A percentile compares a stretch with the other conserved stretches of the same genome.
phyloP scores from a whole-genome alignment of 2,797 vertebrate species.

The Cyclopterus lumpus region DNA sequence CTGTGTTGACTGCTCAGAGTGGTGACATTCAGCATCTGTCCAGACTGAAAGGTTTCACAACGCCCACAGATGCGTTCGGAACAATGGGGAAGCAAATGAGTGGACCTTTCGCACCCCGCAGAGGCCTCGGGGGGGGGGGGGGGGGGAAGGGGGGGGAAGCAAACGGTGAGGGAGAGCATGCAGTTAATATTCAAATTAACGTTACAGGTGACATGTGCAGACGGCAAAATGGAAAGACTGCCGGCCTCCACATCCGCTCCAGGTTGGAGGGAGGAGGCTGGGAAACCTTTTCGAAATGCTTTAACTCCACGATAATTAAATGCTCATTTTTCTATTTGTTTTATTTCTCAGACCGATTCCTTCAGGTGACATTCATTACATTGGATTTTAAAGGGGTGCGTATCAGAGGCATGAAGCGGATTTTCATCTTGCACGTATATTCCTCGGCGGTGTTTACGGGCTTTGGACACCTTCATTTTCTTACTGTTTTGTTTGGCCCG shows the following conservation, averaged over 20 bases:
- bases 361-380: constrained; percentile 64
- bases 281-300: constrained; percentile 54
- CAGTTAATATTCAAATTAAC: constrained; percentile 67
- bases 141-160: constrained; percentile 45
- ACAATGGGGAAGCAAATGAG: constrained; percentile 54
- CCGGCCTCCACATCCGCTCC: constrained; percentile 11
- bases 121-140: constrained; percentile 35
- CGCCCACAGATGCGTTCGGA: constrained; percentile 37
- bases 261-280: constrained; percentile 11
- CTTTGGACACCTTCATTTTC: constrained; percentile 33
- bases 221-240: constrained; percentile 32
- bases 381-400: constrained; percentile 32
- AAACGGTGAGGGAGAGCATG: constrained; percentile 30
- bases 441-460: constrained; percentile 30
- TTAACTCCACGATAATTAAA: constrained; percentile 53
- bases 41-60: constrained; percentile 40
- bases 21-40: constrained; percentile 52
- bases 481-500: constrained; percentile 35
- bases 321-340: constrained; percentile 12
- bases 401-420: constrained; percentile 25
- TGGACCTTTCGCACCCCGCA: constrained; percentile 43
- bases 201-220: constrained; percentile 68
- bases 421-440: constrained; percentile 35
- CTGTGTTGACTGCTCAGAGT: constrained; percentile 22
- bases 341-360: constrained; percentile 21